phyloP scores from a whole-genome alignment of 2,797 vertebrate genomes.

The Trichosurus vulpecula region DNA sequence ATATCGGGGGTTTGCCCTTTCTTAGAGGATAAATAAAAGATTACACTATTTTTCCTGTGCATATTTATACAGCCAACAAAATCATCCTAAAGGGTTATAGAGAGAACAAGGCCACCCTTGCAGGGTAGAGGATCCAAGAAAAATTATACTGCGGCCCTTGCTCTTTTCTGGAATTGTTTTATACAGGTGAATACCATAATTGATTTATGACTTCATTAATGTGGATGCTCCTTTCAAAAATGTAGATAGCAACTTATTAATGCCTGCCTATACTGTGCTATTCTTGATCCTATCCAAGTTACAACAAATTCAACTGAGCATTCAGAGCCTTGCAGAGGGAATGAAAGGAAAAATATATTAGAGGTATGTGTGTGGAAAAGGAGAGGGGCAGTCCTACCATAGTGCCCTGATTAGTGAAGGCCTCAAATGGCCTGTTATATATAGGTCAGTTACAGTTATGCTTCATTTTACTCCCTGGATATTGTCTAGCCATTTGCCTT shows the following conservation, averaged over 20 bases:
- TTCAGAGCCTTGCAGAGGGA: background rate
- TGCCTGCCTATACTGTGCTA: background rate
- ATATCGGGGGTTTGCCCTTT: background rate
- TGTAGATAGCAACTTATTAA: background rate
- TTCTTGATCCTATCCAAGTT: background rate
- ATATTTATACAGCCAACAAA: background rate
- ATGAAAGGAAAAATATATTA: background rate
- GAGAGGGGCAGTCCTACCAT: background rate
- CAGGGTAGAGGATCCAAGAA: background rate
- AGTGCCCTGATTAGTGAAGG: background rate
- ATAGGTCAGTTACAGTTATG: background rate
- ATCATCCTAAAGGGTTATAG: background rate
- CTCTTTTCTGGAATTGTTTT: background rate
- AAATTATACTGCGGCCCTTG: background rate
- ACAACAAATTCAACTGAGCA: background rate
- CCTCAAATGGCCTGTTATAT: background rate
- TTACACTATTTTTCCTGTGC: background rate
- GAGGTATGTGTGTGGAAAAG: background rate
- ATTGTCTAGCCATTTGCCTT: background rate
- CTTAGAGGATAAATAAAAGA: background rate
- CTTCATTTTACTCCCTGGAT: background rate
- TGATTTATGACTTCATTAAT: background rate
- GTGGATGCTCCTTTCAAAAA: background rate
- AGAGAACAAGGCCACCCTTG: background rate
- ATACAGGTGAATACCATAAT: background rate